A percentile compares a stretch with the other conserved stretches of the same genome.
Evolutionary conservation across 1,140 invertebrate species (phyloP).

Genomic region (Bombus sylvicola): DNA sequence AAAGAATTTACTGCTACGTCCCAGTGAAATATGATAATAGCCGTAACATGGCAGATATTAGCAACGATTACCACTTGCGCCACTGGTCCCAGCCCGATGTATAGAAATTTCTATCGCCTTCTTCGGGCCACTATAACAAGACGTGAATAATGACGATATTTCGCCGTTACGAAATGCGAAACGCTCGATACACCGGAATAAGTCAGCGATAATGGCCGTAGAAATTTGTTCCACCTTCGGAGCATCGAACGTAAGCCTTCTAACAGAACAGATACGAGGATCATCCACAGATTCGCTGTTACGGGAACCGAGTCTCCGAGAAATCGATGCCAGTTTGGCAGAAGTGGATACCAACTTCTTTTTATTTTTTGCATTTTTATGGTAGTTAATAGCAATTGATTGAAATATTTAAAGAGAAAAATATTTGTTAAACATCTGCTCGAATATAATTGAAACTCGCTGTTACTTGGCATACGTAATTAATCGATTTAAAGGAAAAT

Average conservation of each 20-base stretch:
- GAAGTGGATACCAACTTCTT: too few relatives aligned
- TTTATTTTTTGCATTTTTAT: too few relatives aligned
- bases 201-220: slow-evolving; percentile 55
- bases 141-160: slow-evolving; percentile 62
- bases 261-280: neutral
- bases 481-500: too few relatives aligned
- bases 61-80: slow-evolving; percentile 67
- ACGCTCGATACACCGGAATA: slow-evolving; percentile 51
- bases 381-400: too few relatives aligned
- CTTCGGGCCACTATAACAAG: slow-evolving; percentile 45
- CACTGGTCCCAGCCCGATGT: slow-evolving; percentile 29
- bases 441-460: too few relatives aligned
- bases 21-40: slow-evolving; percentile 63
- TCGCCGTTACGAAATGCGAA: slow-evolving; percentile 54
- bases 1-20: slow-evolving; percentile 61
- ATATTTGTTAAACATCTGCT: too few relatives aligned
- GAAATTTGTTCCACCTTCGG: slow-evolving; percentile 48
- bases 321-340: too few relatives aligned
- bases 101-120: slow-evolving; percentile 46
- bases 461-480: neutral
- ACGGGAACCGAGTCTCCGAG: too few relatives aligned
- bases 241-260: neutral
- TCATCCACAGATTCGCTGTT: too few relatives aligned
- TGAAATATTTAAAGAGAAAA: too few relatives aligned
- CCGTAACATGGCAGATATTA: slow-evolving; percentile 67